A percentile compares a stretch with the other conserved stretches of the same genome.
phyloP scores from a whole-genome alignment of 1,140 invertebrate species.

The Melitaea cinxia region DNA sequence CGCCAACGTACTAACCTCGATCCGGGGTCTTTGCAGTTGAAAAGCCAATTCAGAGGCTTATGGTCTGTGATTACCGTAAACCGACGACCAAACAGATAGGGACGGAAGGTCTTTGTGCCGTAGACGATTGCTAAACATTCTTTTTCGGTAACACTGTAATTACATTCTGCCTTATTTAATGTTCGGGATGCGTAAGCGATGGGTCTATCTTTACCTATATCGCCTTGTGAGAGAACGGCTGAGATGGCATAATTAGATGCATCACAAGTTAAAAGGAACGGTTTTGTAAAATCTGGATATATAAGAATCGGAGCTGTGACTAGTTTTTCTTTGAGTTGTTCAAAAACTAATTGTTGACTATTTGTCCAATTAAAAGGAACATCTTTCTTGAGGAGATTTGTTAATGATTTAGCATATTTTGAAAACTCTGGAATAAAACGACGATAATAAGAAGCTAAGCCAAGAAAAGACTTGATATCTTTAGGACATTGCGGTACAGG shows the following conservation, averaged over 20 bases:
- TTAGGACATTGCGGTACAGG: not conserved
- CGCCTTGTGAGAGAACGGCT: not conserved
- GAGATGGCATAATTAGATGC: constrained; percentile 2
- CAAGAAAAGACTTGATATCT: not conserved
- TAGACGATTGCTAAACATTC: not conserved
- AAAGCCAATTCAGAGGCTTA: not conserved
- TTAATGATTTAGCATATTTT: not conserved
- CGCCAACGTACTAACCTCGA: not conserved
- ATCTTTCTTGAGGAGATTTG: not conserved
- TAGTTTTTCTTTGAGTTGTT: not conserved
- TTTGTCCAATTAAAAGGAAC: not conserved
- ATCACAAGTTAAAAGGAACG: constrained; percentile 1
- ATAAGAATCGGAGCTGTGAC: not conserved
- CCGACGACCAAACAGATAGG: constrained; percentile 1
- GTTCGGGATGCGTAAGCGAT: constrained; percentile 1
- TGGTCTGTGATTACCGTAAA: constrained; percentile 1
- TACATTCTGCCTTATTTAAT: constrained; percentile 4
- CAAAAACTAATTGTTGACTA: not conserved
- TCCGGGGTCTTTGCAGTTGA: constrained; percentile 3
- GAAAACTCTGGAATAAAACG: constrained; percentile 1
- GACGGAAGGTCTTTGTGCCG: not conserved
- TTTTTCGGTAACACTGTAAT: constrained; percentile 8
- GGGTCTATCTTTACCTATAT: not conserved
- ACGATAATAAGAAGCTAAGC: not conserved
- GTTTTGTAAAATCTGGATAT: not conserved